Evolutionary conservation across 2,888 invertebrate species (phyloP).

Genomic region (Macropis europaea): DNA sequence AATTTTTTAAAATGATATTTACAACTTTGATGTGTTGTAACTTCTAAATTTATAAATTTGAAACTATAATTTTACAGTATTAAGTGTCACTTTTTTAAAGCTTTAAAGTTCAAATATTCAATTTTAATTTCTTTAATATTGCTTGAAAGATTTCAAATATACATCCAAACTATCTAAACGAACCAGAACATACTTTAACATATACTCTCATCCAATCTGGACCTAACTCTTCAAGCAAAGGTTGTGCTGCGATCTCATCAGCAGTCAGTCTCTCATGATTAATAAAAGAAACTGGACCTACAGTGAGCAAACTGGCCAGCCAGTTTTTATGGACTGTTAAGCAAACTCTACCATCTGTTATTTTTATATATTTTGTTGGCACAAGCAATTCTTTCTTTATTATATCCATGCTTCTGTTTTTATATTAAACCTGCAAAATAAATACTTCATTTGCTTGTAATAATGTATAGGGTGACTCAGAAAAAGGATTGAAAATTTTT

Average conservation of each 20-base stretch:
- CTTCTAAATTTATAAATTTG: too few species aligned
- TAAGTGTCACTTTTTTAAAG: too few species aligned
- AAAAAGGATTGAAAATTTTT: too few species aligned
- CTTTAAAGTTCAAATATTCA: too few species aligned
- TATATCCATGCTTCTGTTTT: slow-evolving; percentile 82
- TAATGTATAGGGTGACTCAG: too few species aligned
- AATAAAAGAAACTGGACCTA: slow-evolving; percentile 75
- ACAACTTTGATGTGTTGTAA: too few species aligned
- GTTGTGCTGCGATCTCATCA: slow-evolving; percentile 81
- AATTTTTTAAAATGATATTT: too few species aligned
- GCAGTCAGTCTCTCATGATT: slow-evolving; percentile 79
- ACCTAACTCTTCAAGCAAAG: slow-evolving; percentile 80
- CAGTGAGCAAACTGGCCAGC: slow-evolving; percentile 78
- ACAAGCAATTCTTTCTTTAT: slow-evolving; percentile 87
- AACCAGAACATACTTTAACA: slow-evolving; percentile 73
- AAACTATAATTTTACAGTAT: too few species aligned
- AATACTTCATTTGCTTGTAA: too few species aligned
- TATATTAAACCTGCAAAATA: neutral
- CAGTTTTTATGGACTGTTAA: slow-evolving; percentile 80
- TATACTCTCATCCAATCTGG: slow-evolving; percentile 79
- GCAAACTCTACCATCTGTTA: slow-evolving; percentile 71
- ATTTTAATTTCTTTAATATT: too few species aligned
- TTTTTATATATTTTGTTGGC: slow-evolving; percentile 81
- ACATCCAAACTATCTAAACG: too few species aligned
- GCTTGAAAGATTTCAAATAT: too few species aligned